A percentile compares a stretch with the other conserved stretches of the same genome.
Conservation (phyloP, 2,888 invertebrate species). For the Scelioninae gen. 1 region DNA sequence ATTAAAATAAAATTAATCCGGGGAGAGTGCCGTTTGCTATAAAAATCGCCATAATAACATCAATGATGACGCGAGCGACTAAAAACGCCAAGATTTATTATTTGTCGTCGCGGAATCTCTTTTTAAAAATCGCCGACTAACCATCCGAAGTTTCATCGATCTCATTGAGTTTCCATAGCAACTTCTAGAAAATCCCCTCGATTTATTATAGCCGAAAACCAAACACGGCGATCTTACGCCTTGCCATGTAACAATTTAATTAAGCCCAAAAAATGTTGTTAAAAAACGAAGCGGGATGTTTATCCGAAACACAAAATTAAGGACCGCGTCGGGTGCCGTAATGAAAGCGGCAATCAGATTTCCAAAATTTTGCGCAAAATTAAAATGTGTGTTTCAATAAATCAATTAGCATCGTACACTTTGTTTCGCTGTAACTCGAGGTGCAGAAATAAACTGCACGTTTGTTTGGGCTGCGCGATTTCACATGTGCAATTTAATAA, state of each 20-base stretch:
- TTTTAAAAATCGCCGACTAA: slow-evolving; percentile 71
- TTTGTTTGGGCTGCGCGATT: too few relatives aligned
- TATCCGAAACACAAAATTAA: neutral
- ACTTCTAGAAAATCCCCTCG: slow-evolving; percentile 70
- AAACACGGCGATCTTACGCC: slow-evolving; percentile 39
- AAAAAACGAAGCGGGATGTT: too few relatives aligned
- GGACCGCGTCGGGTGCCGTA: too few relatives aligned
- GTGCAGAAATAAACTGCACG: slow-evolving; percentile 10
- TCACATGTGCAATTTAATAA: neutral
- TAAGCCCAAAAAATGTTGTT: neutral
- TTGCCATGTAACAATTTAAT: slow-evolving; percentile 37
- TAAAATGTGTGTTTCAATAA: slow-evolving; percentile 27
- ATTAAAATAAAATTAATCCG: neutral
- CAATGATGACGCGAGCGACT: slow-evolving; percentile 27
- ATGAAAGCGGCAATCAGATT: too few relatives aligned
- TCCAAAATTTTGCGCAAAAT: slow-evolving; percentile 9
- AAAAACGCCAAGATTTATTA: slow-evolving; percentile 60
- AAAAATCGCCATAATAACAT: slow-evolving; percentile 23
- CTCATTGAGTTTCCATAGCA: slow-evolving; percentile 71
- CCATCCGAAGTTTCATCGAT: slow-evolving; percentile 71
- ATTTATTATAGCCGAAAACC: slow-evolving; percentile 69
- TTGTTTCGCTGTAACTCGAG: slow-evolving; percentile 22
- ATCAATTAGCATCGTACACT: slow-evolving; percentile 27
- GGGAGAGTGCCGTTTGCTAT: neutral
- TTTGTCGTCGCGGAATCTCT: slow-evolving; percentile 65